Base-by-base conservation (phyloP, 2,888 invertebrate genomes). In the Pilophorus perplexus region DNA sequence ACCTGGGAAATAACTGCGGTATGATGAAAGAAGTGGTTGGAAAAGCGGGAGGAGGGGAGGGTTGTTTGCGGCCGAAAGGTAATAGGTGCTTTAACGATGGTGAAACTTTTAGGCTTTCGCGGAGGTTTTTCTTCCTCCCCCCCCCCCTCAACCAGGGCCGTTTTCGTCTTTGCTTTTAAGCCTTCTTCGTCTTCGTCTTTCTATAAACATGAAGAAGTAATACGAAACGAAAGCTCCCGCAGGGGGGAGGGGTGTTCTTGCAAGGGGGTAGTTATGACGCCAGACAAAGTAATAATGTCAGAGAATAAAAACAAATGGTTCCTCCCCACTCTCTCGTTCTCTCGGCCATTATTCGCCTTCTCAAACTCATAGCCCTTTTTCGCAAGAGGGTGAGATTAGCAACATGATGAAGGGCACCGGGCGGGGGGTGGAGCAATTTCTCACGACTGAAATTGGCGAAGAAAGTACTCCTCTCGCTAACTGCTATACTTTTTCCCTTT, bases 211-310 rank as follows among this genome's bases (percentile, higher is more conserved):
- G 16, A 38, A 33, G 16, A 33, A 22, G 52, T 50, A 28, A 55
- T 23, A 59, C n/a, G 44, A 14, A 44, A 8, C 42, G 23, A 44
- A 44, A 42, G n/a, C n/a, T n/a, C n/a, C n/a, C n/a, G n/a, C n/a
- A n/a, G n/a, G n/a, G n/a, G n/a, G n/a, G 12, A 6, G 6, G 27
- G 10, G 22, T 23, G 27, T 25, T 42, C 25, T n/a, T n/a, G 22
- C 37, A 18, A 59, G 44, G 28, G 6, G 46, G 33, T 46, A 62
- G 62, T 62, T 62, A 48, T 62, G 48, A 62, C 44, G 44, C 16
- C 46, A 62, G 62, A 62, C 46, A 18, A 46, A 62, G 62, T 46
- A 62, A 62, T 62, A 62, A 62, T 62, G 62, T 28, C 62, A 22
- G 48, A 46, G 28, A 62, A 62, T 62, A 62, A 62, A 44, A 62